phyloP scores from a whole-genome alignment of 2,113 vertebrate species.

The Canis aureus region DNA sequence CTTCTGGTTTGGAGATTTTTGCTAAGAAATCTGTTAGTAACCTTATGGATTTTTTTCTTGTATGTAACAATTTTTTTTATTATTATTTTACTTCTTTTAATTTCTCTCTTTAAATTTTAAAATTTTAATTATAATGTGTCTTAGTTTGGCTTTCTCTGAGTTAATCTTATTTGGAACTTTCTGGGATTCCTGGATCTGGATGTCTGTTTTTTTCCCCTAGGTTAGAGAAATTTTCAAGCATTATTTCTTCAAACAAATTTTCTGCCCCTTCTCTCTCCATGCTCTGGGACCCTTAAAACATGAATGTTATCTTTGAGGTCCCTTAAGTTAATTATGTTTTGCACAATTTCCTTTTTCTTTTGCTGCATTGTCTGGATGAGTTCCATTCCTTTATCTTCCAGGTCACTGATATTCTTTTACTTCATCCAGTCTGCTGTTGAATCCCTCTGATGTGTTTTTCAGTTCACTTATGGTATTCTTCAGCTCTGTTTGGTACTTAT shows the following conservation, averaged over 20 bases:
- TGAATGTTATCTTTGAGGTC: neutral
- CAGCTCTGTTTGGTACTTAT: neutral
- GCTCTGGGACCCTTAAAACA: neutral
- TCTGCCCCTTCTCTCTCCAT: neutral
- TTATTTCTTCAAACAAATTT: neutral
- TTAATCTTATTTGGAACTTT: neutral
- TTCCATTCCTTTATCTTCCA: neutral
- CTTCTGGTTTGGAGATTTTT: neutral
- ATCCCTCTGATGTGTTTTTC: neutral
- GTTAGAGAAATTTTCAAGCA: neutral
- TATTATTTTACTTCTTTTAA: neutral
- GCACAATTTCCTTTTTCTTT: neutral
- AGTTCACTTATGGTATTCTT: neutral
- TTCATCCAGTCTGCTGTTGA: neutral
- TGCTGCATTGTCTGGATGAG: neutral
- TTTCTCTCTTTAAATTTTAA: neutral
- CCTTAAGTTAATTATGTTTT: neutral
- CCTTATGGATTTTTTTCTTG: neutral
- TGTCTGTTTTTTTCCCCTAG: neutral
- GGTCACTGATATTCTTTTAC: neutral
- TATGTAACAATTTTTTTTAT: neutral
- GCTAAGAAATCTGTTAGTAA: neutral
- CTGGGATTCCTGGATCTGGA: neutral
- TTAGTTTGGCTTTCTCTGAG: neutral
- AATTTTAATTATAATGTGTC: neutral